These are phyloP conservation scores for Acrossocheilus wenchowensis DNA, from an alignment of 2,797 vertebrate species.

Conservation along the genomic window DNA sequence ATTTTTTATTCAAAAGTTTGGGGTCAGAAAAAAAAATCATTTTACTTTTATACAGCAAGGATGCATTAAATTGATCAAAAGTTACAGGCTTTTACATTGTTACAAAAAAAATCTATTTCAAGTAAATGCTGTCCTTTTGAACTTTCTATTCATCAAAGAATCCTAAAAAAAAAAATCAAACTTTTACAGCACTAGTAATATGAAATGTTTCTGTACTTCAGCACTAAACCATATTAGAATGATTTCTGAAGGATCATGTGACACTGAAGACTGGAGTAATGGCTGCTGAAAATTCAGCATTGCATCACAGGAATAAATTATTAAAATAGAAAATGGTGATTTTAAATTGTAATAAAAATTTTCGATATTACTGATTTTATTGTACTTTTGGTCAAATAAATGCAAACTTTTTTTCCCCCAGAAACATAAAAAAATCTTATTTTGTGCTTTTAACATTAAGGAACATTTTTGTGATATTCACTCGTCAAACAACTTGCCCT, in stretches of 20 bases:
- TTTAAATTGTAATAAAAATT: neutral
- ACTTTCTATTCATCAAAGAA: neutral
- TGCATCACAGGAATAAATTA: neutral
- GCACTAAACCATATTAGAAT: neutral
- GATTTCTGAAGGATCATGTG: neutral
- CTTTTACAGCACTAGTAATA: neutral
- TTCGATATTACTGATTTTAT: neutral
- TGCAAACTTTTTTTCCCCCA: too few relatives aligned
- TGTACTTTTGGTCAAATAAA: neutral
- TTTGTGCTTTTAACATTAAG: neutral
- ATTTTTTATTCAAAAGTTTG: neutral
- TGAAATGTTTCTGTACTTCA: neutral
- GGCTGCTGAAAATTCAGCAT: neutral
- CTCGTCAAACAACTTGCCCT: neutral
- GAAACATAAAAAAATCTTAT: too few relatives aligned
- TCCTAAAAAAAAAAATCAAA: neutral
- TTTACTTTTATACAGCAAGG: neutral
- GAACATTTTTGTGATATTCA: neutral
- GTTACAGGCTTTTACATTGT: neutral
- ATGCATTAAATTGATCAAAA: neutral
- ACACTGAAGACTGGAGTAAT: neutral
- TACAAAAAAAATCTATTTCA: neutral
- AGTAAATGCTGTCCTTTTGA: neutral
- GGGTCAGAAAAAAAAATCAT: neutral
- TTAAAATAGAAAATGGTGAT: too few relatives aligned